A percentile compares a stretch with the other conserved stretches of the same genome.
These are phyloP conservation scores for Lasiurus borealis DNA, from an alignment of 2,113 vertebrate species.

Conservation along the genomic window DNA sequence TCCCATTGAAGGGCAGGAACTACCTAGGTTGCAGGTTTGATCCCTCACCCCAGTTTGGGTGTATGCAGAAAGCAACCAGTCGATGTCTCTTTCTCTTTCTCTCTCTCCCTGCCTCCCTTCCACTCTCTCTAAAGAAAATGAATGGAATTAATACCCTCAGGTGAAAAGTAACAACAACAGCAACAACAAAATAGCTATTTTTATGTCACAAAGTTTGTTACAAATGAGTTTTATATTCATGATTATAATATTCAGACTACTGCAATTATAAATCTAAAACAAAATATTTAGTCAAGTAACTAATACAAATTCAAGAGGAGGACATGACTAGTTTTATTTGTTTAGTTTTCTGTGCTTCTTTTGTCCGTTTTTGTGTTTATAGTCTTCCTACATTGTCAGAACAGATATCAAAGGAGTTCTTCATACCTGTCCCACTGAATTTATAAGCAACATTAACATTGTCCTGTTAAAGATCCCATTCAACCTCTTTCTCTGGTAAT, in stretches of 20 bases:
- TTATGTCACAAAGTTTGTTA: background rate
- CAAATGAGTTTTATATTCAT: background rate
- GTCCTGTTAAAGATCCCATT: background rate
- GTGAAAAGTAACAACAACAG: too few species aligned
- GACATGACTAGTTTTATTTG: background rate
- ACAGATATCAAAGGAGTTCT: background rate
- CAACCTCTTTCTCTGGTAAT: background rate
- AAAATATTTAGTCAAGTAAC: background rate
- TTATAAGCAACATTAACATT: background rate
- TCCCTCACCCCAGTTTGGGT: too few species aligned
- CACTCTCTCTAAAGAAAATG: too few species aligned
- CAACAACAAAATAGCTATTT: background rate
- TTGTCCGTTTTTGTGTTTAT: background rate
- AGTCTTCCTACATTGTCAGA: background rate
- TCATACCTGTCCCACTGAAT: background rate
- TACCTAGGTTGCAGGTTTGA: too few species aligned
- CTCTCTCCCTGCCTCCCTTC: too few species aligned
- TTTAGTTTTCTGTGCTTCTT: background rate
- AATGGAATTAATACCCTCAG: too few species aligned
- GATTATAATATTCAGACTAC: background rate
- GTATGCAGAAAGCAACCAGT: too few species aligned
- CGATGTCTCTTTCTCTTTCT: too few species aligned
- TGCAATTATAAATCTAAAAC: background rate
- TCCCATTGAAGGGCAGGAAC: too few species aligned
- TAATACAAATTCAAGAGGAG: conserved; percentile 15